A percentile compares a stretch with the other conserved stretches of the same genome.
Conservation (phyloP, 2,113 vertebrate genomes). For the Campylomormyrus tamandua region DNA sequence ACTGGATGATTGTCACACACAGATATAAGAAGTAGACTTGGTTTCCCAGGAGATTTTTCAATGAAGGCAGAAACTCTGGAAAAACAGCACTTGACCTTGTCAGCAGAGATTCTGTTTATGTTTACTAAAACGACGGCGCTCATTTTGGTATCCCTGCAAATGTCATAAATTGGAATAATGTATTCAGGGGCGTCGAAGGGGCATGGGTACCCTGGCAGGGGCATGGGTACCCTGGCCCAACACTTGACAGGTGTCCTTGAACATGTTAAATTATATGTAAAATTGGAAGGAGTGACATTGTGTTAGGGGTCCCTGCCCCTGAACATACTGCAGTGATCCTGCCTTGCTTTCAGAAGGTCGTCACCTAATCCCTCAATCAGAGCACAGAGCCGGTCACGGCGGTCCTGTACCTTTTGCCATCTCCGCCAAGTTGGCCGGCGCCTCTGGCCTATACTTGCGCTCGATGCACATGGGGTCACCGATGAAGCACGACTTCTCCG, state of each 20-base stretch:
- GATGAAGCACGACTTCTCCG: constrained; percentile 47
- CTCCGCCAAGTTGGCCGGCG: constrained; percentile 47
- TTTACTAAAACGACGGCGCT: neutral
- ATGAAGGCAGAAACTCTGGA: constrained; percentile 69
- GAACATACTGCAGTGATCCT: neutral
- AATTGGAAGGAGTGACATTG: neutral
- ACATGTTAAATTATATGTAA: neutral
- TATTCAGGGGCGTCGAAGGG: neutral
- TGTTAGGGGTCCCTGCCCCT: neutral
- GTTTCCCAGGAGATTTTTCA: constrained; percentile 70
- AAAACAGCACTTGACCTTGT: constrained; percentile 25
- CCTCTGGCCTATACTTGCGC: constrained; percentile 47
- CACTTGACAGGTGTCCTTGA: neutral
- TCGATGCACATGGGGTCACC: constrained; percentile 38
- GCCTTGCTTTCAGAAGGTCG: neutral
- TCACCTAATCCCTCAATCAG: neutral
- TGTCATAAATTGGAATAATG: neutral
- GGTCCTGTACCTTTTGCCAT: constrained; percentile 59
- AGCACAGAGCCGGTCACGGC: neutral
- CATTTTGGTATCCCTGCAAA: neutral
- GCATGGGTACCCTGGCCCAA: neutral
- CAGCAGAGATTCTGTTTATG: neutral
- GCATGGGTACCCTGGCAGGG: neutral
- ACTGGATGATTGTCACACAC: constrained; percentile 57
- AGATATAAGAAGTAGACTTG: constrained; percentile 64